phyloP scores from a whole-genome alignment of 2,888 invertebrate species.

The Rugalucina vietnamica region DNA sequence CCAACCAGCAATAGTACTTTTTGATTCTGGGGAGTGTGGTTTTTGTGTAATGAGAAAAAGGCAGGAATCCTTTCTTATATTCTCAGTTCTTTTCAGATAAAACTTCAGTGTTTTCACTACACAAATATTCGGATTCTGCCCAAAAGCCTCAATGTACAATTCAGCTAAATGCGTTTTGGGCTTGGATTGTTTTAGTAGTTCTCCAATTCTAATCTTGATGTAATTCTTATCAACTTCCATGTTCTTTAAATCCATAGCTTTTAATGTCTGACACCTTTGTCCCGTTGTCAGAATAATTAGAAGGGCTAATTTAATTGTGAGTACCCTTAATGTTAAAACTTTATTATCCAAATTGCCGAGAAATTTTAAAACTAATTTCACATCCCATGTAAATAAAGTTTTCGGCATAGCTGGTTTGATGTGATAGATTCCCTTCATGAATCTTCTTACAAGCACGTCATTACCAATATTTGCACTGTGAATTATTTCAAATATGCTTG shows the following conservation, averaged over 20 bases:
- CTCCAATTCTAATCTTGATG: constrained; percentile 13
- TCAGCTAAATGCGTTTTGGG: not conserved
- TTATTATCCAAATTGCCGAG: too few relatives aligned
- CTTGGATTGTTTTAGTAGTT: constrained; percentile 20
- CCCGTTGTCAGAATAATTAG: too few relatives aligned
- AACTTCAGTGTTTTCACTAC: not conserved
- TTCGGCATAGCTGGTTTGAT: constrained; percentile 35
- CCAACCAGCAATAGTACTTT: too few relatives aligned
- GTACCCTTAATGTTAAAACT: too few relatives aligned
- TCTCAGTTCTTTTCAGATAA: too few relatives aligned
- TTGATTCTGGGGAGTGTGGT: not conserved
- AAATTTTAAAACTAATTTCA: not conserved
- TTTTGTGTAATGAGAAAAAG: too few relatives aligned
- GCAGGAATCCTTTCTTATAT: too few relatives aligned
- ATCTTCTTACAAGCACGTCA: constrained; percentile 28
- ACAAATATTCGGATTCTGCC: not conserved
- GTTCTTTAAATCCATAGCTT: too few relatives aligned
- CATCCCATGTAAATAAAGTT: not conserved
- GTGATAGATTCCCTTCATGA: constrained; percentile 36
- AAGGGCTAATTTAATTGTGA: too few relatives aligned
- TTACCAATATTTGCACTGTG: constrained; percentile 17
- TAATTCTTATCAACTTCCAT: too few relatives aligned
- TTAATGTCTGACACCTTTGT: too few relatives aligned
- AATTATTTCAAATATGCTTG: not conserved
- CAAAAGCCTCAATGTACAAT: constrained; percentile 10